phyloP scores from a whole-genome alignment of 2,888 invertebrate species.

The Agrilus mali region DNA sequence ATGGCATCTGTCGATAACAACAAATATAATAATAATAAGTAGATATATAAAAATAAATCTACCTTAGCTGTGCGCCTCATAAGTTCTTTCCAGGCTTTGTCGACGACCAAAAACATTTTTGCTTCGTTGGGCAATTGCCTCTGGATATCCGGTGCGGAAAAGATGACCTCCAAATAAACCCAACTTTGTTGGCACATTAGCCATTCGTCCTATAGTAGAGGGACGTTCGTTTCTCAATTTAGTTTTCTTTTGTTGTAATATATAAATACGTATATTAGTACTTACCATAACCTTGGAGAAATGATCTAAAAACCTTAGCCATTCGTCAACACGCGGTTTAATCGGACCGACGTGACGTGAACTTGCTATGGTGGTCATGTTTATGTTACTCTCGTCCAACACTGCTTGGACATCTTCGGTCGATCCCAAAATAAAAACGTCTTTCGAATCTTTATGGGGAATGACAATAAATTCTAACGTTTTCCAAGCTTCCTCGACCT shows the following conservation, averaged over 20 bases:
- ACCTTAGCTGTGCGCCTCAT: conserved; percentile 73
- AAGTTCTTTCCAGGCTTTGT: conserved; percentile 82
- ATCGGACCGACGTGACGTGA: conserved; percentile 80
- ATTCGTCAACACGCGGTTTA: conserved; percentile 68
- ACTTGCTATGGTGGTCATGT: conserved; percentile 74
- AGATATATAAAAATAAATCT: neutral
- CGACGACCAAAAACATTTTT: conserved; percentile 71
- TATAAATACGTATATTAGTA: conserved; percentile 3
- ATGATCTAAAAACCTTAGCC: conserved; percentile 63
- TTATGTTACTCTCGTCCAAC: conserved; percentile 77
- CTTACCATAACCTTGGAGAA: conserved; percentile 69
- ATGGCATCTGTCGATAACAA: conserved; percentile 42
- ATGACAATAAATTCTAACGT: conserved; percentile 63
- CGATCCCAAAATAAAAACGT: conserved; percentile 72
- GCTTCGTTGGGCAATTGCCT: conserved; percentile 85
- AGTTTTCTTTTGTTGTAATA: too few relatives aligned
- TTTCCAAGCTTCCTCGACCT: conserved; percentile 80
- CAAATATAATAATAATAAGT: conserved; percentile 48
- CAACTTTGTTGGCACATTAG: conserved; percentile 80
- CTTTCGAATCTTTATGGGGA: conserved; percentile 68
- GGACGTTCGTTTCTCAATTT: neutral
- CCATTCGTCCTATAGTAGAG: conserved; percentile 69
- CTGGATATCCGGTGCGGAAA: conserved; percentile 89
- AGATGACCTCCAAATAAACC: conserved; percentile 90
- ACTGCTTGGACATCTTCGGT: conserved; percentile 73